Base-by-base conservation (phyloP, 1,140 invertebrate species). In the Micrasema minimum region DNA sequence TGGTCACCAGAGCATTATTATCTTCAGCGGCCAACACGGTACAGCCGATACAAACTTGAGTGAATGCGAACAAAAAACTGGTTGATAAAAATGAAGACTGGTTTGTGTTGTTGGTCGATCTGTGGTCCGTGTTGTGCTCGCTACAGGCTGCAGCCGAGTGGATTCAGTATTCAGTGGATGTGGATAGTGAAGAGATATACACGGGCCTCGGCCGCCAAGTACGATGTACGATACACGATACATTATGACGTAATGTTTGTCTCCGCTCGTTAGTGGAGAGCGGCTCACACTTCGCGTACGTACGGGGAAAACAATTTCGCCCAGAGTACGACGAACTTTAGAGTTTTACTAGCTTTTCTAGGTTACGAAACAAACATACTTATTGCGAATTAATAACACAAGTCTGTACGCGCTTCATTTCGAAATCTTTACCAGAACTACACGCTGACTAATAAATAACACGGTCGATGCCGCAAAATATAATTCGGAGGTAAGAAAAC, bases 271-370 rank as follows among this genome's bases (percentile, higher is more conserved):
- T 37, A 20, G 55, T 6, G 37, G 37, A 31, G 26, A 31, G 26
- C 26, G 26, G 26, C 26, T 31, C 48, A 11, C 14, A 4, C 48
- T 4, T 2, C 22, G 20, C 20, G 11, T 22, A 41, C 16, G 53
- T n/a, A 37, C 53, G 55, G 55, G 55, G 55, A 43, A 59, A 59
- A 59, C 55, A 59, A 59, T 59, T 64, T 64, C 61, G 61, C 41
- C 41, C 11, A 46, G 61, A 64, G 61, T 64, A 64, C 61, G 11
- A 22, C 61, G 61, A 64, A 64, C 61, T 22, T 59, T 18, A 14
- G 37, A 23, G 55, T 43, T 59, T 55, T 59, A 41, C 55, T 43
- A 38, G 18, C 55, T 41, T 59, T 59, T 59, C 55, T 59, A 59
- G 55, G 55, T 59, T 59, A 59, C 18, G 48, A 51, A 20, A 51